Evolutionary conservation across 2,113 vertebrate species (phyloP), one percentile per base, ranked within the genome.

Genomic region (Haemorhous mexicanus): DNA sequence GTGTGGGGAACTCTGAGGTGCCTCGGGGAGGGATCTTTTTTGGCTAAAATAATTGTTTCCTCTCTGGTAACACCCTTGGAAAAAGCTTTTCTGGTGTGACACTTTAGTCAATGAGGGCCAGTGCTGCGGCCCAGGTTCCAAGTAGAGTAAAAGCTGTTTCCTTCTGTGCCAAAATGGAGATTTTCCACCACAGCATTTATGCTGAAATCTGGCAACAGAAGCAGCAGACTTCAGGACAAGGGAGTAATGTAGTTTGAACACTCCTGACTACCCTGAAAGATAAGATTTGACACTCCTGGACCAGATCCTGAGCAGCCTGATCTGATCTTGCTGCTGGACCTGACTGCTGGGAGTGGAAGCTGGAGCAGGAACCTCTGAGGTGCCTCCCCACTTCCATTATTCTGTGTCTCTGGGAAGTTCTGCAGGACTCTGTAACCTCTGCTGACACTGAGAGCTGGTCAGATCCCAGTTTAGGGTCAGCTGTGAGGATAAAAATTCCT

Each of bases 31-130:
- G n/a, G 9, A 7, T 59, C 26, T 21, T 56, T 35, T 26, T 58
- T 53, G 72, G 15, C 64, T 80, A 62, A 67, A 84, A 52, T 82
- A 8, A 15, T 63, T 28, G 43, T 75, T 94, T 74, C 24, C 23
- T 77, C 21, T 77, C 32, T 59, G 75, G 10, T 77, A 27, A 33
- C 66, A 44, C 9, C 64, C 50, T 77, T 59, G 47, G 75, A 56
- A 77, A 94, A 93, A 63, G 27, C 27, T 77, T 67, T 74, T 78
- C 63, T 86, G 79, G 26, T 74, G 55, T 74, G 55, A 58, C 22
- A 37, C 24, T 76, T 87, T 1, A 76, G 35, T 63, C 88, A 70
- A 30, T 58, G 53, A 91, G 43, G 59, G 33, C 55, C 8, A 84
- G 3, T 41, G 28, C 55, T 76, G 27, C 2, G 1, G 50, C 50